Evolutionary conservation across 2,113 vertebrate genomes (phyloP).

Genomic region (Ahaetulla prasina): DNA sequence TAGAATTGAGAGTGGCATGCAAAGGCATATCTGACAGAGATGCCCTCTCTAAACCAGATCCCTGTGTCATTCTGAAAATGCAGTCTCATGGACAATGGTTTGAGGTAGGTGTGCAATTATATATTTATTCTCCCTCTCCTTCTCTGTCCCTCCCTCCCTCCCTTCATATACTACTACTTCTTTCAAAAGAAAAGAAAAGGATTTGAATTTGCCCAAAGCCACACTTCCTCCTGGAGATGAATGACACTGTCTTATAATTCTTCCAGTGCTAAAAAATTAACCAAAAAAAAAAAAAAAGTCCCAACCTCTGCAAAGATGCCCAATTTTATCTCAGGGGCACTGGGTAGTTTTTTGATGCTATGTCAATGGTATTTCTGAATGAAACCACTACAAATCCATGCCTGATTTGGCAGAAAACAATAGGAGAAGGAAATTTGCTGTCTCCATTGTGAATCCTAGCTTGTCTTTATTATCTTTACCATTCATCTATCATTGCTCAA

Average conservation of each 20-base stretch:
- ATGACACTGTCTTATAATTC: not conserved
- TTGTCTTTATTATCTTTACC: not conserved
- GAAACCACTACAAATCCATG: not conserved
- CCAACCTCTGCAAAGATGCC: not conserved
- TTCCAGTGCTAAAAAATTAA: not conserved
- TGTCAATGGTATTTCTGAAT: not conserved
- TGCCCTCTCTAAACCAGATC: slow-evolving; percentile 91
- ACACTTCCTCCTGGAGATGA: not conserved
- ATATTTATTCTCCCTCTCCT: not conserved
- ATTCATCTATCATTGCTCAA: not conserved
- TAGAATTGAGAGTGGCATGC: slow-evolving; percentile 89
- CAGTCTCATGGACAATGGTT: slow-evolving; percentile 95
- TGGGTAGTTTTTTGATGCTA: not conserved
- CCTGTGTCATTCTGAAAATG: slow-evolving; percentile 94
- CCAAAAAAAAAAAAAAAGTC: not conserved
- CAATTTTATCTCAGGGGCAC: not conserved
- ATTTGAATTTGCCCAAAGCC: not conserved
- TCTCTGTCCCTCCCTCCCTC: not conserved
- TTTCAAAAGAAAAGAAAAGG: not conserved
- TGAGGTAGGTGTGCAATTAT: slow-evolving; percentile 76
- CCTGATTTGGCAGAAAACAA: not conserved
- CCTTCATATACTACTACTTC: not conserved
- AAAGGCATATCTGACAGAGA: slow-evolving; percentile 92
- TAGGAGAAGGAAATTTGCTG: not conserved
- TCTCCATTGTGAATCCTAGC: not conserved